Conservation (phyloP, 2,113 vertebrate genomes). For the Tupaia chinensis region DNA sequence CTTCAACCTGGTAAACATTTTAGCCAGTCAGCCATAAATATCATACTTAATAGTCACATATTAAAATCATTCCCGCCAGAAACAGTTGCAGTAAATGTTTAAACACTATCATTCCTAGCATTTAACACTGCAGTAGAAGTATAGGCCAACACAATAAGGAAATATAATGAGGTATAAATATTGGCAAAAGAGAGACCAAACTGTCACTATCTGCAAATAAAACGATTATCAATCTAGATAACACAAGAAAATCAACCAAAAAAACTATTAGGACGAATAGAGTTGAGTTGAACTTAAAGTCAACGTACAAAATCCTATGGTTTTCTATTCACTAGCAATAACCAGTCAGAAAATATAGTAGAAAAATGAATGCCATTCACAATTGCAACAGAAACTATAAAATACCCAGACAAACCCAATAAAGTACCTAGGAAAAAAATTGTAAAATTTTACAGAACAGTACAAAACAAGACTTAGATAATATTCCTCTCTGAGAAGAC, state of each 20-base stretch:
- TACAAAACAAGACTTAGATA: neutral
- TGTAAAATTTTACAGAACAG: neutral
- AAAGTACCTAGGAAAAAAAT: neutral
- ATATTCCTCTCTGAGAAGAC: neutral
- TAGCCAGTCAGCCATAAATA: neutral
- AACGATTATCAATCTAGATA: neutral
- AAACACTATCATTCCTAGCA: neutral
- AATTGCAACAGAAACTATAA: neutral
- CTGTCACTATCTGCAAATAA: neutral
- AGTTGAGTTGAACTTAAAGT: conserved; percentile 45
- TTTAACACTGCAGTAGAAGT: neutral
- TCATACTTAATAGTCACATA: neutral
- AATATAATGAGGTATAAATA: neutral
- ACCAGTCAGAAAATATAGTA: conserved; percentile 24
- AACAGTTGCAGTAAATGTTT: neutral
- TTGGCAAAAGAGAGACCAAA: neutral
- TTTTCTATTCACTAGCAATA: conserved; percentile 27
- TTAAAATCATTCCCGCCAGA: neutral
- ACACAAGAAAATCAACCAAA: neutral
- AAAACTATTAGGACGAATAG: neutral
- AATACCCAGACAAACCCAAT: neutral
- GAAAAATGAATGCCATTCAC: neutral
- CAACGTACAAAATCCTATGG: neutral
- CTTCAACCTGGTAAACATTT: neutral
- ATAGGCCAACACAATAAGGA: neutral